These are phyloP conservation scores for Columba guinea DNA, from an alignment of 2,797 vertebrate genomes.

Conservation along the genomic window DNA sequence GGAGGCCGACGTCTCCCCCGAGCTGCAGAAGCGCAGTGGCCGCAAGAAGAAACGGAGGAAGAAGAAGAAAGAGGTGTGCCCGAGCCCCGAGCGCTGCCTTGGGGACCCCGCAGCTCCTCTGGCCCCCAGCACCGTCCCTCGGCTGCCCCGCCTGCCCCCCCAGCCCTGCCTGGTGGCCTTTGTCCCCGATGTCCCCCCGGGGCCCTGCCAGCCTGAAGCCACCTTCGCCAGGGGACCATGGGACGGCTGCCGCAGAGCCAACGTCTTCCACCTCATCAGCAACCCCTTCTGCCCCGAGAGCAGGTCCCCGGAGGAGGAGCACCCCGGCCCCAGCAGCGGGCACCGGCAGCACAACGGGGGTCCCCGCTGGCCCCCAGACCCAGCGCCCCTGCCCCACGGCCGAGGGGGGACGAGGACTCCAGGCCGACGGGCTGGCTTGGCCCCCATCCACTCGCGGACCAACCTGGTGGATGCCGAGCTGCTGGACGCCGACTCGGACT, in stretches of 20 bases:
- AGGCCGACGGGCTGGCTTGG: constrained; percentile 74
- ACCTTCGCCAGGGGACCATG: fast-evolving
- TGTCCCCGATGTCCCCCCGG: constrained; percentile 10
- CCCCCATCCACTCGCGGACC: constrained; percentile 90
- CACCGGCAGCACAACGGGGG: constrained; percentile 63
- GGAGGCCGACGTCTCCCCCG: constrained; percentile 88
- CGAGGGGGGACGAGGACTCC: constrained; percentile 72
- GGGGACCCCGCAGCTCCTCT: constrained; percentile 42
- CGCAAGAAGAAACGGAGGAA: constrained; percentile 83
- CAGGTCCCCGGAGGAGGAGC: constrained; percentile 63
- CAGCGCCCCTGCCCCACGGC: constrained; percentile 32
- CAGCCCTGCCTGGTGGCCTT: constrained; percentile 86
- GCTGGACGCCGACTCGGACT: constrained; percentile 92
- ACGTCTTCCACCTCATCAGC: constrained; percentile 68
- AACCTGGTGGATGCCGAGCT: constrained; percentile 93
- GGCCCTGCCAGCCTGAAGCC: not conserved
- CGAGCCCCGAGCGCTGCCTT: constrained; percentile 56
- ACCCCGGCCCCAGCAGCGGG: not conserved
- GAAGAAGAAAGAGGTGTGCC: constrained; percentile 85
- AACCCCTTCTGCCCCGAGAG: constrained; percentile 78
- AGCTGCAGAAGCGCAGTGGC: constrained; percentile 83
- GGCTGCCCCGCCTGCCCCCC: constrained; percentile 87
- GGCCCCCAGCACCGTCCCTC: constrained; percentile 83
- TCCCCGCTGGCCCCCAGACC: constrained; percentile 30
- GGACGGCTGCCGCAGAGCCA: not conserved